Conservation (phyloP, 2,797 vertebrate species). For the Pangasius larnaudii region DNA sequence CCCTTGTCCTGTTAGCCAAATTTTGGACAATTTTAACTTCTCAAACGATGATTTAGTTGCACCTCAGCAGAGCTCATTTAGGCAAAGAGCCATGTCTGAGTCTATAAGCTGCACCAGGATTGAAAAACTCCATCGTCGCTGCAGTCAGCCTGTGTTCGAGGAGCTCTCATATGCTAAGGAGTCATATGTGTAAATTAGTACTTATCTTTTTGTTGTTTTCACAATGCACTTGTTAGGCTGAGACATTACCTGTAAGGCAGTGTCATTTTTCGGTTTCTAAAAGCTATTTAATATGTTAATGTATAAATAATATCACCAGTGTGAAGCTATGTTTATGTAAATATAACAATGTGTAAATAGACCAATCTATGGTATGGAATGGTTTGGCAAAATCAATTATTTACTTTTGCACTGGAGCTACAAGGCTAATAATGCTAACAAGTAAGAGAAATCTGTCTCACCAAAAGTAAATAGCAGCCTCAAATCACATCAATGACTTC, state of each 20-base stretch:
- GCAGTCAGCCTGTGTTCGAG: constrained; percentile 87
- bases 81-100: constrained; percentile 84
- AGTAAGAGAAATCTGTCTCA: background rate
- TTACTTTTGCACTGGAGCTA: constrained; percentile 9
- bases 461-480: background rate
- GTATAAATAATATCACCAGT: constrained; percentile 64
- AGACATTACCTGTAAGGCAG: constrained; percentile 67
- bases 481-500: background rate
- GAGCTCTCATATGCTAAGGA: constrained; percentile 87
- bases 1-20: background rate
- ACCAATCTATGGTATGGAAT: background rate
- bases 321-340: constrained; percentile 70
- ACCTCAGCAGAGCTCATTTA: constrained; percentile 64
- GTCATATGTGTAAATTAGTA: constrained; percentile 84
- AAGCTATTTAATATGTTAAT: constrained; percentile 61
- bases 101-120: constrained; percentile 68
- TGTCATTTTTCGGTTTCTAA: constrained; percentile 24
- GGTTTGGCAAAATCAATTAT: constrained; percentile 1
- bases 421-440: constrained; percentile 17
- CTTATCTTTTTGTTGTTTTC: constrained; percentile 33
- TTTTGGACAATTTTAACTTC: constrained; percentile 22
- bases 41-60: constrained; percentile 31
- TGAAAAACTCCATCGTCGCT: constrained; percentile 72
- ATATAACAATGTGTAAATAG: constrained; percentile 56
- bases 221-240: constrained; percentile 55